Evolutionary conservation across 1,140 invertebrate species (phyloP), one percentile per base, ranked within the genome.

Genomic region (Lordiphosa mommai): DNA sequence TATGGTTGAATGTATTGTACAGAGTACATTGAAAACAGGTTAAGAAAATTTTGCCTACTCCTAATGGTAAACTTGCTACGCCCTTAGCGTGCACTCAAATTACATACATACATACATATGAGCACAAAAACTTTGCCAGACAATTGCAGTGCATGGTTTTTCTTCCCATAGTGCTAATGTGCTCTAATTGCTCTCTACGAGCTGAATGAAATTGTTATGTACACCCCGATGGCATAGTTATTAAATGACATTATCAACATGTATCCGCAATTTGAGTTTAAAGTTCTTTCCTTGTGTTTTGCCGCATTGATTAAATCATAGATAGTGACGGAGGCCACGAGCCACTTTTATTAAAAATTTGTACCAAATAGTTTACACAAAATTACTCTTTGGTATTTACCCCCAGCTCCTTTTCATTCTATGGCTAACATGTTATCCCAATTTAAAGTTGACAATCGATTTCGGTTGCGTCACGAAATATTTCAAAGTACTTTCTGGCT

Each of bases 141-240:
- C 47, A 51, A 69, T 69, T 17, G 27, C 50, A 38, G 41, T 58
- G 40, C 48, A 40, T 41, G 34, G 66, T 63, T 20, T 36, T n/a
- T 23, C 41, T 46, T 32, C 48, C 27, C 33, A 68, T 64, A 64
- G 51, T 52, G 56, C 53, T 65, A 76, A 70, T 76, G 66, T 55
- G 51, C 37, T 60, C 30, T 70, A 70, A 76, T 76, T 76, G 72
- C 41, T 37, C 32, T 10, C 46, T 37, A 7, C 30, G 3, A 37
- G 33, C 17, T 33, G 49, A 53, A 37, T 32, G 33, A 27, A 41
- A 33, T 12, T 32, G 40, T 43, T 43, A 43, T 43, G 40, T 12
- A 43, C 40, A 13, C 30, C 37, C 55, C 43, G 20, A 17, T 23
- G 20, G 44, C 49, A 60, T 10, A 20, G 49, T 50, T 63, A 73